These are phyloP conservation scores for Tribolium castaneum DNA, from an alignment of 1,140 invertebrate genomes.

Conservation along the genomic window DNA sequence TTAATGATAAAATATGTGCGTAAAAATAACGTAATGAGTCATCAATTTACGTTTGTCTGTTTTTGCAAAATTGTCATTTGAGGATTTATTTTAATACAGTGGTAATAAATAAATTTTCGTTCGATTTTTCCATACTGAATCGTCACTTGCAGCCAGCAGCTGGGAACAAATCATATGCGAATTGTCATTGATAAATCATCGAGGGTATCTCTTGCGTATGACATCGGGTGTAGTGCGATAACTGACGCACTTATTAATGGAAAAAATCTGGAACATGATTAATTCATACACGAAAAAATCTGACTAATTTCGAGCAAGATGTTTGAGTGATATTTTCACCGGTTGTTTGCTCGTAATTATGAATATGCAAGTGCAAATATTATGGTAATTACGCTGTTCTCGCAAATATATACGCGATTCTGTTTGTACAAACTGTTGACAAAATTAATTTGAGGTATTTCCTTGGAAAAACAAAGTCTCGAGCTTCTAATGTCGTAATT, in stretches of 20 bases:
- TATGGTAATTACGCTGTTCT: slow-evolving; percentile 4
- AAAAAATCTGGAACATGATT: not conserved
- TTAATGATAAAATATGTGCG: not conserved
- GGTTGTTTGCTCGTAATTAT: slow-evolving; percentile 15
- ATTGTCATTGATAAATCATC: not conserved
- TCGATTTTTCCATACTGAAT: not conserved
- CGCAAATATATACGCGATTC: slow-evolving; percentile 1
- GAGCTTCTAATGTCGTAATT: not conserved
- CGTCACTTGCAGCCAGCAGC: not conserved
- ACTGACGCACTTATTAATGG: not conserved
- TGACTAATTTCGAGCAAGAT: not conserved
- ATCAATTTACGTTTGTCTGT: not conserved
- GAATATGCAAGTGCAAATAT: slow-evolving; percentile 25
- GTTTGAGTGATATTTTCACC: not conserved
- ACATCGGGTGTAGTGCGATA: not conserved
- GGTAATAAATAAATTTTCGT: not conserved
- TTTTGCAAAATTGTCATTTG: too few species aligned
- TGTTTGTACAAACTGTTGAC: not conserved
- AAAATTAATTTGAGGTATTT: slow-evolving; percentile 5
- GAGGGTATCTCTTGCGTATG: not conserved
- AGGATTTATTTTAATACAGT: too few species aligned
- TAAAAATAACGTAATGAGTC: not conserved
- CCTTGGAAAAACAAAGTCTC: not conserved
- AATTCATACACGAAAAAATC: not conserved
- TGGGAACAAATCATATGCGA: not conserved